These are phyloP conservation scores for Botia almorhae DNA, from an alignment of 2,797 vertebrate genomes.

Conservation along the genomic window DNA sequence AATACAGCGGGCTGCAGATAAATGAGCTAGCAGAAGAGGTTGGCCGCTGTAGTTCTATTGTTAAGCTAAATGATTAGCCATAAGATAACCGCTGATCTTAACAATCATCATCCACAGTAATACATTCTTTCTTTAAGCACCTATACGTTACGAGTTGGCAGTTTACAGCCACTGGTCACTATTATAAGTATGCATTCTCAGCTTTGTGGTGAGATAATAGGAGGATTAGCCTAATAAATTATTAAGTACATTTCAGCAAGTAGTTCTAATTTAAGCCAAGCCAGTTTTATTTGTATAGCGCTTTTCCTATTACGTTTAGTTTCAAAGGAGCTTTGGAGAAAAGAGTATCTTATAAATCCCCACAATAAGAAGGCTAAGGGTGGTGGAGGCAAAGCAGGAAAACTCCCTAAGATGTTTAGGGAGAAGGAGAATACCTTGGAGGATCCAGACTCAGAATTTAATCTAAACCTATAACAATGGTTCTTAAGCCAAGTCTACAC, in stretches of 20 bases:
- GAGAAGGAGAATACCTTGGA: not conserved
- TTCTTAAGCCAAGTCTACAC: not conserved
- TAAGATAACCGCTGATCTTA: not conserved
- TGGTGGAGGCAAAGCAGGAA: not conserved
- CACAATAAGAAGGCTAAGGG: not conserved
- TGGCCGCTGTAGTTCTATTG: not conserved
- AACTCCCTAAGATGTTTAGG: not conserved
- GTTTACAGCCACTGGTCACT: not conserved
- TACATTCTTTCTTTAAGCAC: not conserved
- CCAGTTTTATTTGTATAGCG: not conserved
- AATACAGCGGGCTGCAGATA: constrained; percentile 22
- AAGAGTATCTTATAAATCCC: not conserved
- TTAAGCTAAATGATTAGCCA: not conserved
- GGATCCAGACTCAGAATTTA: not conserved
- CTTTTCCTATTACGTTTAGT: constrained; percentile 1
- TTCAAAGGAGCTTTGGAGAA: constrained; percentile 1
- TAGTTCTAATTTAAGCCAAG: not conserved
- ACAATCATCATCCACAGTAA: not conserved
- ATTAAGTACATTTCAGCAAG: not conserved
- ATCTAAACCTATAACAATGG: not conserved
- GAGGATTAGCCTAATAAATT: not conserved
- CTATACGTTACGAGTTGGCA: not conserved
- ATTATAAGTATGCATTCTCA: not conserved
- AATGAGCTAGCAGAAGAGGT: constrained; percentile 3
- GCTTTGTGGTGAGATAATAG: not conserved